These are phyloP conservation scores for Lycopodina hypogea DNA, from an alignment of 37 sponge, comb jelly and placozoan genomes.

Conservation along the genomic window DNA sequence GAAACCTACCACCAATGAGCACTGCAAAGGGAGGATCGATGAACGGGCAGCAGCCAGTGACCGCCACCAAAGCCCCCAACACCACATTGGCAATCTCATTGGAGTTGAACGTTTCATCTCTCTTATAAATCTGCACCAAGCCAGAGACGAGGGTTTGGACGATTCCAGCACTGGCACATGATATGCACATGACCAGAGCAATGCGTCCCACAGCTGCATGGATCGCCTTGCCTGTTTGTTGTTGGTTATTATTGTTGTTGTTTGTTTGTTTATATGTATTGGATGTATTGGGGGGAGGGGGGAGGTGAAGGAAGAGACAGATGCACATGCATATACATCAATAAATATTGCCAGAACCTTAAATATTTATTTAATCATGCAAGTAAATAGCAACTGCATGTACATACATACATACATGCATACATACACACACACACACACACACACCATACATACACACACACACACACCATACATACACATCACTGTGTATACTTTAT, in stretches of 20 bases:
- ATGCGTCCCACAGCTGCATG: constrained; percentile 80
- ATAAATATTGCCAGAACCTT: neutral
- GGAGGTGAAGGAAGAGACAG: neutral
- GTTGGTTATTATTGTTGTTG: neutral
- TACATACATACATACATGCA: no score
- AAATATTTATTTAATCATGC: neutral
- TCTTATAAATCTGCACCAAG: constrained; percentile 74
- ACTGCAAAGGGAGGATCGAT: constrained; percentile 63
- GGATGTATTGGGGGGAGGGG: constrained; percentile 5
- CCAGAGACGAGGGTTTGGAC: constrained; percentile 60
- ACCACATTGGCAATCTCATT: constrained; percentile 89
- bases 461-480: no score
- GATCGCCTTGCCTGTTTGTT: constrained; percentile 39
- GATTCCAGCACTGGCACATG: constrained; percentile 71
- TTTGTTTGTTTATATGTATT: neutral
- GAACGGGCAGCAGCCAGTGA: constrained; percentile 83
- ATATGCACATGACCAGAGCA: constrained; percentile 77
- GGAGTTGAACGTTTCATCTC: constrained; percentile 72
- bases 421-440: no score
- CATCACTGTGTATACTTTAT: no score
- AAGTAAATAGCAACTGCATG: no score
- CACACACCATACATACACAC: no score
- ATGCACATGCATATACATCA: neutral
- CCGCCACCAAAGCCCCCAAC: constrained; percentile 74
- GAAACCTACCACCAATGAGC: constrained; percentile 80